phyloP scores from a whole-genome alignment of 1,140 invertebrate species.

The Drosophila melanogaster region DNA sequence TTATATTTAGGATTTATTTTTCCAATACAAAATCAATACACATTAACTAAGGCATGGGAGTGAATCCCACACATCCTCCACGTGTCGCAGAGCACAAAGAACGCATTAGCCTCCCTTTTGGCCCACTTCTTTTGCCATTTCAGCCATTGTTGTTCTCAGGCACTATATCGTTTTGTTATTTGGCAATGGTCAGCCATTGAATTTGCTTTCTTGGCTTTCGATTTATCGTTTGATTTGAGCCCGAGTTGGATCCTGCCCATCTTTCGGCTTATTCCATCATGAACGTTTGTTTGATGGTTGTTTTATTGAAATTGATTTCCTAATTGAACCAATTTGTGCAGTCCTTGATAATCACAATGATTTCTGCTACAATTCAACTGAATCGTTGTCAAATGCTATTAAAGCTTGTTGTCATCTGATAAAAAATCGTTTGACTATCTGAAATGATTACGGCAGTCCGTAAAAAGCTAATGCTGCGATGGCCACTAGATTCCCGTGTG shows the following conservation, averaged over 20 bases:
- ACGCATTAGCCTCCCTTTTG: conserved; percentile 6
- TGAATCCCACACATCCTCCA: conserved; percentile 20
- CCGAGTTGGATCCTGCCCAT: conserved; percentile 16
- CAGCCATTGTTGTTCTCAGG: conserved; percentile 16
- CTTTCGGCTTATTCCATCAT: conserved; percentile 1
- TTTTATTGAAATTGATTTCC: conserved; percentile 69
- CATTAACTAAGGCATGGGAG: conserved; percentile 23
- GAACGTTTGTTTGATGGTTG: conserved; percentile 18
- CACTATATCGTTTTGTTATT: conserved; percentile 43
- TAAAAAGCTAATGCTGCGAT: neutral
- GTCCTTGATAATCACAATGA: conserved; percentile 51
- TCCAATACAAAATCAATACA: conserved; percentile 23
- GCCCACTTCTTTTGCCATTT: conserved; percentile 11
- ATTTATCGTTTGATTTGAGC: conserved; percentile 31
- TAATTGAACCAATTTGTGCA: conserved; percentile 66
- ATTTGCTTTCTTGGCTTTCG: conserved; percentile 51
- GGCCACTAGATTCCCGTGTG: neutral
- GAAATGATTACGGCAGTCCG: neutral
- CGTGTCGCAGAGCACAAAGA: conserved; percentile 23
- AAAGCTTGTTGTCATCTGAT: conserved; percentile 5
- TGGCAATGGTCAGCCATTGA: conserved; percentile 67
- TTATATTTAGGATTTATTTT: conserved; percentile 1
- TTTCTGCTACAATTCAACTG: conserved; percentile 28
- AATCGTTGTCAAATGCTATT: neutral
- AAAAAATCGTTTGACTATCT: conserved; percentile 3